Conservation (phyloP, 2,797 vertebrate genomes). For the Sebastes hubbsi region DNA sequence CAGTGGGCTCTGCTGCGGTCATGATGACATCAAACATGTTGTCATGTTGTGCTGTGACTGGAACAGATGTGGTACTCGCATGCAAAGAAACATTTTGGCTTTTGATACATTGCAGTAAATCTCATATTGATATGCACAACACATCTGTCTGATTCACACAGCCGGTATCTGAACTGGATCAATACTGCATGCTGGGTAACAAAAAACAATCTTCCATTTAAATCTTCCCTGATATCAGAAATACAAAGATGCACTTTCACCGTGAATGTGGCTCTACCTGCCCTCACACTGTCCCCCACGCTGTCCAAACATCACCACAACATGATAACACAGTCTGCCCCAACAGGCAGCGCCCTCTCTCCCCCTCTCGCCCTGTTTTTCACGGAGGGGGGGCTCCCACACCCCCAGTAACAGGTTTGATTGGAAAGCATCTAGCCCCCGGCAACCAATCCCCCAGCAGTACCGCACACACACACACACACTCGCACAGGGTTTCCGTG, state of each 20-base stretch:
- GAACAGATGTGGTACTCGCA: not conserved
- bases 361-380: slow-evolving; percentile 29
- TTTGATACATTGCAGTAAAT: not conserved
- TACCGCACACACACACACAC: slow-evolving; percentile 25
- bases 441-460: slow-evolving; percentile 83
- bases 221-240: not conserved
- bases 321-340: slow-evolving; percentile 35
- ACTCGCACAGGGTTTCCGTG: slow-evolving; percentile 74
- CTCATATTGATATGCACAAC: slow-evolving; percentile 6
- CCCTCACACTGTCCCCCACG: not conserved
- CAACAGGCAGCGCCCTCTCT: slow-evolving; percentile 54
- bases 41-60: not conserved
- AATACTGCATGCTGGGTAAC: not conserved
- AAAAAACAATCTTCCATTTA: not conserved
- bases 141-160: not conserved
- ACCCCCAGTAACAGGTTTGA: slow-evolving; percentile 84
- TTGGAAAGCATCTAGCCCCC: slow-evolving; percentile 83
- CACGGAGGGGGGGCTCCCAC: slow-evolving; percentile 33
- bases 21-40: slow-evolving; percentile 1
- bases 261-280: not conserved
- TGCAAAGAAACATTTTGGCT: not conserved
- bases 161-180: not conserved
- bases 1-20: not conserved
- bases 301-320: slow-evolving; percentile 28
- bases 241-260: not conserved